Evolutionary conservation across 2,888 invertebrate genomes (phyloP).

Genomic region (Melanotus villosus): DNA sequence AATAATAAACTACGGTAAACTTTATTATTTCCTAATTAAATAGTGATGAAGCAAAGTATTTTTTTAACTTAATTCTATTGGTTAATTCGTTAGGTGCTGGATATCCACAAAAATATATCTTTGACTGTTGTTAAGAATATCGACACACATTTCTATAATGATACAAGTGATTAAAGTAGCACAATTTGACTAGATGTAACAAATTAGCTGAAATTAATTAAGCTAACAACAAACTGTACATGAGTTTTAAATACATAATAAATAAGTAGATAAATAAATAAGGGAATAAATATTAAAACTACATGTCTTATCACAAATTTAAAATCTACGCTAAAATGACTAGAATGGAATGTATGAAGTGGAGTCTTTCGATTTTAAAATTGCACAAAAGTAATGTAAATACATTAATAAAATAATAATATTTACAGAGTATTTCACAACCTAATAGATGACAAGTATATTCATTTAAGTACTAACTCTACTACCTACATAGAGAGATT

Average conservation of each 20-base stretch:
- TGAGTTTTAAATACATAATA: background rate
- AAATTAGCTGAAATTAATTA: no score
- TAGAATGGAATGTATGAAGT: conserved; percentile 27
- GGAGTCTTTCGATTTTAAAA: conserved; percentile 11
- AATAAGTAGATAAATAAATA: conserved; percentile 6
- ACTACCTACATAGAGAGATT: conserved; percentile 1
- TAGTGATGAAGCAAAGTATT: background rate
- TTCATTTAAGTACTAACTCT: background rate
- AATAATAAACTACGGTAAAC: conserved; percentile 6
- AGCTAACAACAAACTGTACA: background rate
- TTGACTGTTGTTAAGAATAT: background rate
- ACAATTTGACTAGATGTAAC: no score
- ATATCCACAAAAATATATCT: conserved; percentile 17
- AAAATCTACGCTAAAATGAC: background rate
- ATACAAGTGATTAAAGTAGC: background rate
- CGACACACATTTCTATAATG: background rate
- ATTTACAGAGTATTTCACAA: conserved; percentile 28
- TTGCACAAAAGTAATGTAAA: conserved; percentile 18
- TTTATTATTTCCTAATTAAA: background rate
- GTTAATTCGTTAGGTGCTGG: background rate
- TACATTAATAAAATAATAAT: background rate
- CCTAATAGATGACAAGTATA: conserved; percentile 24
- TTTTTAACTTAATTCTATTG: conserved; percentile 13
- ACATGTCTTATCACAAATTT: conserved; percentile 18
- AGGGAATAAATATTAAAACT: conserved; percentile 15